Evolutionary conservation across 1,140 invertebrate species (phyloP).

Genomic region (Helicoverpa armigera): DNA sequence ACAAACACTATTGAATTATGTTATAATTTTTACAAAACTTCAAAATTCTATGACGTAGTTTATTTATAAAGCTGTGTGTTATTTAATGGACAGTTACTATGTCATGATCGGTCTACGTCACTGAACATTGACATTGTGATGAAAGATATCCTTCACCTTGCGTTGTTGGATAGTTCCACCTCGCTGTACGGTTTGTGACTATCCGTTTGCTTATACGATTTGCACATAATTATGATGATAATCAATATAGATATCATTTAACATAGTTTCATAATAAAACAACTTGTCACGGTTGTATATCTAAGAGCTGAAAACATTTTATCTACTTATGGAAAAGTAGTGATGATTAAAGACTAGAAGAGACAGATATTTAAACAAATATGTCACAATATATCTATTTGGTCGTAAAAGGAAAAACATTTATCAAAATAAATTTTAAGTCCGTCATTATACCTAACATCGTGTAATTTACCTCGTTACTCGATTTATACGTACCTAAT

Average conservation of each 20-base stretch:
- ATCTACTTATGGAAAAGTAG: background rate
- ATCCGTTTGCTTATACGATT: slow-evolving; percentile 7
- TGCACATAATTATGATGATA: slow-evolving; percentile 18
- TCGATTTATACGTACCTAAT: slow-evolving; percentile 2
- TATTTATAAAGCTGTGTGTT: slow-evolving; percentile 12
- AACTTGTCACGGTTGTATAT: background rate
- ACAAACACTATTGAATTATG: slow-evolving; percentile 55
- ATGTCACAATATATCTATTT: background rate
- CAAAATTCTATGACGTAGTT: slow-evolving; percentile 24
- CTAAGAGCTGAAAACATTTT: background rate
- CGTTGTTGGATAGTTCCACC: slow-evolving; percentile 36
- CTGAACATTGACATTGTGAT: slow-evolving; percentile 48
- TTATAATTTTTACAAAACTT: slow-evolving; percentile 54
- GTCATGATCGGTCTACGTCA: slow-evolving; percentile 52
- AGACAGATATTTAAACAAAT: background rate
- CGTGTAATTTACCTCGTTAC: slow-evolving; percentile 18
- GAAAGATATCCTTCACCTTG: slow-evolving; percentile 50
- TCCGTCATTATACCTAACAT: background rate
- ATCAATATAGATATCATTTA: slow-evolving; percentile 14
- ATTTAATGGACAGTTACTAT: slow-evolving; percentile 54
- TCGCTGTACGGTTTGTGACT: slow-evolving; percentile 18
- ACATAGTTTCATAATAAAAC: background rate
- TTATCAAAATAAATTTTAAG: background rate
- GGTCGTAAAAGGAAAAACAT: slow-evolving; percentile 11
- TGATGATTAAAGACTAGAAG: background rate